Conservation (phyloP, 2,797 vertebrate species). For the Heteromormyrus szaboi region DNA sequence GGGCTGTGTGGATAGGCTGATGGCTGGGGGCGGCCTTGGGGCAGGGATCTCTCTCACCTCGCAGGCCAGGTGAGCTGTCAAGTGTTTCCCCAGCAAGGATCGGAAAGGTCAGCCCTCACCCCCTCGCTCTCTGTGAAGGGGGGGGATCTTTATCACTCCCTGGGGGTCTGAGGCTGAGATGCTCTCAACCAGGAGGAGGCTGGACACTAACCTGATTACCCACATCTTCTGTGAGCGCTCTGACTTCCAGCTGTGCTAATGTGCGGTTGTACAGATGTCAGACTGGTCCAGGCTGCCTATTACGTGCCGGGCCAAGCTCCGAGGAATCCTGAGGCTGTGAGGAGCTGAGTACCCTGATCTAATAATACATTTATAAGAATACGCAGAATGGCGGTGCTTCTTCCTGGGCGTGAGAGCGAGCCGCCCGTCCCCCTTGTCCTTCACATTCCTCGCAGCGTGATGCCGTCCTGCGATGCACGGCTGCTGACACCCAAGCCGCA, state of each 20-base stretch:
- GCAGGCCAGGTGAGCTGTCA: not conserved
- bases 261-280: constrained; percentile 10
- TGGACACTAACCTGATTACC: constrained; percentile 51
- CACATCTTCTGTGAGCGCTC: constrained; percentile 45
- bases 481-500: not conserved
- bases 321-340: not conserved
- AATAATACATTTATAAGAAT: constrained; percentile 48
- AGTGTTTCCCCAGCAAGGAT: not conserved
- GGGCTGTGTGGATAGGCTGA: not conserved
- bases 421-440: not conserved
- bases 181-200: not conserved
- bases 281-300: not conserved
- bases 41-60: not conserved
- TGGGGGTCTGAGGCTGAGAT: not conserved
- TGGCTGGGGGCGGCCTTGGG: constrained; percentile 30
- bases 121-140: not conserved
- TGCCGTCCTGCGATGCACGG: not conserved
- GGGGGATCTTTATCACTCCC: not conserved
- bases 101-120: not conserved
- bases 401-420: constrained; percentile 29
- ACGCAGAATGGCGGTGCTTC: constrained; percentile 28
- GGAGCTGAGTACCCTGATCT: not conserved
- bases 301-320: not conserved
- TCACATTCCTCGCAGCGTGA: not conserved
- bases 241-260: constrained; percentile 50